Evolutionary conservation across 2,888 invertebrate genomes (phyloP), one percentile per base, ranked within the genome.

Genomic region (Drosophila demipolita): DNA sequence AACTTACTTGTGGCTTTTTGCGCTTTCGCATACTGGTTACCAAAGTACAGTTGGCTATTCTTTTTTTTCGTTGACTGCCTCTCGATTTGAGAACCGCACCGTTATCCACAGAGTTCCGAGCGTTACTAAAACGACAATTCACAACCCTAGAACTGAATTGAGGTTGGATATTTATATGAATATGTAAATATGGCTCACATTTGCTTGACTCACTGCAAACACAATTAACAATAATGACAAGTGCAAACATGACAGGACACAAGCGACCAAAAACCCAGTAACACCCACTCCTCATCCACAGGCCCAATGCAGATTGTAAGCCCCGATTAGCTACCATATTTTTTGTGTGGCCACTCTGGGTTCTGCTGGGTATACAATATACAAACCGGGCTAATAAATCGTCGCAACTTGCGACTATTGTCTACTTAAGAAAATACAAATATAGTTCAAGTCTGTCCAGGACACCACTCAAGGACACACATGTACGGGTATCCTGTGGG

Each of bases 181-280:
- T 77, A 65, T 73, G 87, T 90, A 82, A 90, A 82, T 82, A 83
- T 54, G 61, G 72, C 35, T 55, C 71, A 58, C 75, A 73, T 82
- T 73, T 77, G 87, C 71, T 61, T 62, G 75, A 66, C 73, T 70
- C 77, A 75, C 75, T 38, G 63, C 89, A 88, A 88, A 87, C 74
- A 87, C 90, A 88, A 87, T 89, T 89, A 89, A 80, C 74, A 88
- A 82, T 86, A 86, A 86, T 86, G 86, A 86, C 86, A 89, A 86
- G 78, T 86, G 86, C 86, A 89, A 86, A 86, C 86, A 86, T 87
- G 87, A 66, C 78, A 68, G 66, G 57, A 68, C 60, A 54, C 57
- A 20, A 17, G 26, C 63, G 33, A 33, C 64, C n/a, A 17, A 38
- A 38, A n/a, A 11, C 32, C 29, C 75, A 59, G 29, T 26, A 26